These are phyloP conservation scores for Lethenteron reissneri DNA, from an alignment of 2,113 vertebrate species.

Conservation along the genomic window DNA sequence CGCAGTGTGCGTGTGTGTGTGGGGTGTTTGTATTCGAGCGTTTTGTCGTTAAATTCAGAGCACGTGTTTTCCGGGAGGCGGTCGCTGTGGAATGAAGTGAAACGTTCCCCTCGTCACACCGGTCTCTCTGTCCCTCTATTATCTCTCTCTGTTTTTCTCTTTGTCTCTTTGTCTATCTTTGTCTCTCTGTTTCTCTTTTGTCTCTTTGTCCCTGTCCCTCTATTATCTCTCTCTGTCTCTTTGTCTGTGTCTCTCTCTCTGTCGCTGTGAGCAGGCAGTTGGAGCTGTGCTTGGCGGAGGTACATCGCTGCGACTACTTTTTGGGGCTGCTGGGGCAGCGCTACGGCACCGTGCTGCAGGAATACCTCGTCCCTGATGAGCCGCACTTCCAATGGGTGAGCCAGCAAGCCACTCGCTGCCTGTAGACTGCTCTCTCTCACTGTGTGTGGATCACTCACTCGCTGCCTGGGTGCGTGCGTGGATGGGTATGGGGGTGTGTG, in stretches of 20 bases:
- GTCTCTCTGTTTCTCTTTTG: not conserved
- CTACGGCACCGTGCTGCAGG: constrained; percentile 34
- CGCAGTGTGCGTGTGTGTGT: no score
- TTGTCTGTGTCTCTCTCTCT: not conserved
- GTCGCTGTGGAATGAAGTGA: no score
- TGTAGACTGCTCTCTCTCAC: not conserved
- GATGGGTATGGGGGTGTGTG: no score
- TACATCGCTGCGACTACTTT: constrained; percentile 44
- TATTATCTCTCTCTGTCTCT: not conserved
- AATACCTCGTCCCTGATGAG: constrained; percentile 32
- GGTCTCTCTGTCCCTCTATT: not conserved
- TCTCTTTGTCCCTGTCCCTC: not conserved
- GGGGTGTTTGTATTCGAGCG: no score
- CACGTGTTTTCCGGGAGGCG: no score
- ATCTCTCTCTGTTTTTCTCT: not conserved
- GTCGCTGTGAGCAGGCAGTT: constrained; percentile 17
- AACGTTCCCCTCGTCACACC: not conserved
- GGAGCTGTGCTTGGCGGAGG: constrained; percentile 48
- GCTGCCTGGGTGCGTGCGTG: not conserved
- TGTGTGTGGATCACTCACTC: not conserved
- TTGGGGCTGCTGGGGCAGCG: constrained; percentile 48
- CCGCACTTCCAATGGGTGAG: constrained; percentile 54
- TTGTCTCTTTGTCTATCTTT: not conserved
- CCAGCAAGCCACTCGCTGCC: no score
- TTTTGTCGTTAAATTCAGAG: no score